phyloP scores from a whole-genome alignment of 2,797 vertebrate genomes.

The Parambassis ranga region DNA sequence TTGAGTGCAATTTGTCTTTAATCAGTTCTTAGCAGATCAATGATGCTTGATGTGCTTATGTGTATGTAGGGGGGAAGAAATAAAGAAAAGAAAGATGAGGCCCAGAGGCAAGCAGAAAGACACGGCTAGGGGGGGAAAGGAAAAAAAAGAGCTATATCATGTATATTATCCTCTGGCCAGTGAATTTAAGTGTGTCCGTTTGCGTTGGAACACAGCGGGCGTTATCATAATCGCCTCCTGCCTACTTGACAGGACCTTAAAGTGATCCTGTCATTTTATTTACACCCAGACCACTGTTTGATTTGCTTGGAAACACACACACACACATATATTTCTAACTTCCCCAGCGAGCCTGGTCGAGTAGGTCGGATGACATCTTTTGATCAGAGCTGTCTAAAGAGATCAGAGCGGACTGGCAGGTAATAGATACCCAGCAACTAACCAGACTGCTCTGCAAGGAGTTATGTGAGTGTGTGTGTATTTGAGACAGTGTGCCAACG shows the following conservation, averaged over 20 bases:
- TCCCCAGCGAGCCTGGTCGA: slow-evolving; percentile 71
- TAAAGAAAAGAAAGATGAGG: slow-evolving; percentile 26
- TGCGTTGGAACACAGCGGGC: slow-evolving; percentile 87
- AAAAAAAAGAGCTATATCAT: slow-evolving; percentile 68
- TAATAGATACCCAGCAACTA: slow-evolving; percentile 97
- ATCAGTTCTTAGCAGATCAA: neutral
- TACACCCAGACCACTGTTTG: slow-evolving; percentile 90
- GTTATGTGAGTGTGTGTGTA: slow-evolving; percentile 29
- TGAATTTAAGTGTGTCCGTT: slow-evolving; percentile 87
- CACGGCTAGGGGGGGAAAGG: too few species aligned
- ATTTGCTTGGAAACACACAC: slow-evolving; percentile 60
- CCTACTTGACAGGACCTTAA: slow-evolving; percentile 99
- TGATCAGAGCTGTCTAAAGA: slow-evolving; percentile 99
- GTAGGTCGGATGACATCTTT: slow-evolving; percentile 99
- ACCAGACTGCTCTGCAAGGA: slow-evolving; percentile 55
- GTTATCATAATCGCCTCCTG: slow-evolving; percentile 99
- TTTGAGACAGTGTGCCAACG: neutral
- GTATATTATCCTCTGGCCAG: slow-evolving; percentile 75
- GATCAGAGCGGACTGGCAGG: slow-evolving; percentile 99
- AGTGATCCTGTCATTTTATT: slow-evolving; percentile 99
- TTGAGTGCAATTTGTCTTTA: too few species aligned
- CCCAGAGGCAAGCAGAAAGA: slow-evolving; percentile 20
- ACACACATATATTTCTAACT: slow-evolving; percentile 50
- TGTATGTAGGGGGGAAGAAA: neutral
- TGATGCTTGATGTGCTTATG: neutral